Base-by-base conservation (phyloP, 2,888 invertebrate genomes). In the Lasioglossum calceatum region DNA sequence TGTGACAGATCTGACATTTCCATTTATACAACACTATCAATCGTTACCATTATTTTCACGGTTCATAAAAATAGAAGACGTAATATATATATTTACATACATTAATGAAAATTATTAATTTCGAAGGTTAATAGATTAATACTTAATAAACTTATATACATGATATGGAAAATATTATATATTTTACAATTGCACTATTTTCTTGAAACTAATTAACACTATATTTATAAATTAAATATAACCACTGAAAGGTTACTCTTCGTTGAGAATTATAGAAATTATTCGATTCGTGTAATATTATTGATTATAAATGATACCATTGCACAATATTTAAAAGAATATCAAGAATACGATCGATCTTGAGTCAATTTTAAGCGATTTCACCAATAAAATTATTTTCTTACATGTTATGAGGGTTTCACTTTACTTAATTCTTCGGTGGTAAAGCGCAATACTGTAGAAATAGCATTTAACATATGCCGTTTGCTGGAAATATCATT, bases 391-490 rank as follows among this genome's bases (percentile, higher is more conserved):
- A 61, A 44, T 74, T 67, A 36, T 16, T 36, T 67, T 19, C 8
- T 19, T 19, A 36, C 36, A 36, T 36, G 19, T 10, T 64, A 50
- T 87, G 77, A 87, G 81, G 90, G 89, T 50, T 93, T 92, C 81
- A 95, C 95, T 88, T 95, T 95, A 81, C 96, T 96, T 92, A 96
- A 96, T 95, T 98, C 98, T 23, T 96, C 95, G 0, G 96, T 95
- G 80, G 98, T 98, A 94, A 99, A 98, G 94, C 98, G 97, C 7
- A 98, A 95, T 0, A 98, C 98, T 1, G 98, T 97, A 0, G 98
- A 97, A 82, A 99, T 98, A 0, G 98, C 98, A 95, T 98, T 98
- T 32, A 98, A 95, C 98, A 98, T 98, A 93, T 98, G 98, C 54
- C 96, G 96, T 84, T 97, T 96, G 0, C 97, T 97, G 3, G 96